phyloP scores from a whole-genome alignment of 1,140 invertebrate species.

The Cheumatopsyche charites region DNA sequence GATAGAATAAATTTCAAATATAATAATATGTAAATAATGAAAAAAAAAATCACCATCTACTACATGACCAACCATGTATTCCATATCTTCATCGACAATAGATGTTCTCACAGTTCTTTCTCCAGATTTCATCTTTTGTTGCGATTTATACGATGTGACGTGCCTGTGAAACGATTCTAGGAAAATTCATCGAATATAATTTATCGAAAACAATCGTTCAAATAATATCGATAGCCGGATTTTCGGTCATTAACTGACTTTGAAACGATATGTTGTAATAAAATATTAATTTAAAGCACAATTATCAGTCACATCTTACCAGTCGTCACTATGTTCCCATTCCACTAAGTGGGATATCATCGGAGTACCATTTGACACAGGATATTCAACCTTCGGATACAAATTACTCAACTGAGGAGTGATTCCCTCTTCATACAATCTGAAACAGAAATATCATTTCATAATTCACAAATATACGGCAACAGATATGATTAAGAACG shows the following conservation, averaged over 20 bases:
- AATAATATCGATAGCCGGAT: no score
- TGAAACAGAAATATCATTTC: no score
- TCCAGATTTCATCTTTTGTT: constrained; percentile 68
- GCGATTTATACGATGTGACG: constrained; percentile 65
- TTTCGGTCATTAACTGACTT: no score
- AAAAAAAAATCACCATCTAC: constrained; percentile 72
- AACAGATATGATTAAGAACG: no score
- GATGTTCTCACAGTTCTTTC: constrained; percentile 68
- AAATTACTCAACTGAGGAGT: constrained; percentile 61
- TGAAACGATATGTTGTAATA: no score
- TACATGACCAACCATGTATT: constrained; percentile 82
- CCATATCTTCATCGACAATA: constrained; percentile 71
- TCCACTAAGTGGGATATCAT: constrained; percentile 77
- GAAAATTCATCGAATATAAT: no score
- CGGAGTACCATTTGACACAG: constrained; percentile 79
- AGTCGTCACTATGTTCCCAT: constrained; percentile 90
- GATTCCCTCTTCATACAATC: constrained; percentile 57
- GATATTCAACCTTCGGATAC: constrained; percentile 73
- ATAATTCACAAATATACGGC: no score
- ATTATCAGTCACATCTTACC: constrained; percentile 56
- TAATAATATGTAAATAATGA: no score
- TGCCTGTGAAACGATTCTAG: constrained; percentile 65
- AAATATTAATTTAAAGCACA: no score
- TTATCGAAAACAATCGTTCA: no score
- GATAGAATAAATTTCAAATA: no score